Base-by-base conservation (phyloP, 2,113 vertebrate genomes). In the Trogon melanurus region DNA sequence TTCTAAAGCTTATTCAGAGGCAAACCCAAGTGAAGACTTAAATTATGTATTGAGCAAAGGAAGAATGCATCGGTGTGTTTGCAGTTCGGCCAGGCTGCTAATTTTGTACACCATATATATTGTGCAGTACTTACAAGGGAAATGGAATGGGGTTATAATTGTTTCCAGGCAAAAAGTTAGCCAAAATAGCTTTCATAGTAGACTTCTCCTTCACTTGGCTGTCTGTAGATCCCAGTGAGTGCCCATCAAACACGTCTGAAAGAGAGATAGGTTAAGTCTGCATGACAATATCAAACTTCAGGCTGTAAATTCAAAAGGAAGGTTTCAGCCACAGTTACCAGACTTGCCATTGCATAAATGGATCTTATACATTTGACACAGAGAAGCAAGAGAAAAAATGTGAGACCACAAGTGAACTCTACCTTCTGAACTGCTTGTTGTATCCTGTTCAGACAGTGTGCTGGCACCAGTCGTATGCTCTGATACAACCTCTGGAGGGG, bases 181-280 rank as follows among this genome's bases (percentile, higher is more conserved):
- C 99, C 74, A 99, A 98, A 97, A 99, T 99, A 85, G 99, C 99
- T 97, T 99, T 99, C 99, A 99, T 99, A 70, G 99, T 99, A 96
- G 99, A 99, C 41, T 99, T 99, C 96, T 99, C 99, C 94, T 99
- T 99, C 91, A 99, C 99, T 93, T 99, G 99, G 94, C 99, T 99
- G 93, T 99, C 99, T 64, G 96, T 98, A 93, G 99, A 99, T 87
- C 99, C 99, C 96, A 99, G 83, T 83, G 98, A 97, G 96, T 99
- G 99, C 85, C 99, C 99, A 79, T 99, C 99, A 97, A 99, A 99
- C 60, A 99, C 99, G 95, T 99, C 99, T 99, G 94, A 54, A 95
- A 94, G 54, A 67, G 54, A 95, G 19, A 18, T 29, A 91, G 88
- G 18, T 61, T 53, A 91, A 65, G 34, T 75, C 36, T 44, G 34